A percentile compares a stretch with the other conserved stretches of the same genome.
Evolutionary conservation across 2,797 vertebrate genomes (phyloP).

Genomic region (Mormyrus hasselquistii): DNA sequence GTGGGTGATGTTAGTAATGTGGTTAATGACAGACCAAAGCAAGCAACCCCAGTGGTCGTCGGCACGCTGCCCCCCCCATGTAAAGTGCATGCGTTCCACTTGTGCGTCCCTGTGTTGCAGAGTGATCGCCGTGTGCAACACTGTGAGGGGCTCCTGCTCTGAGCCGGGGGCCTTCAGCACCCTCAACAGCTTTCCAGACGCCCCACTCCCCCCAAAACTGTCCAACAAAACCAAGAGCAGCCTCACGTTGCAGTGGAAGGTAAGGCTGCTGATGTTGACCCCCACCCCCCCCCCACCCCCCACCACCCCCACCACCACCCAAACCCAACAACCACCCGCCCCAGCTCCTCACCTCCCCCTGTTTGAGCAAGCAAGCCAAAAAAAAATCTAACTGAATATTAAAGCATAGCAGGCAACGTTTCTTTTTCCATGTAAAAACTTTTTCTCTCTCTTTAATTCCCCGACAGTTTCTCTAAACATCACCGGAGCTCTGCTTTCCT

Average conservation of each 20-base stretch:
- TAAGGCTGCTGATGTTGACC: no score
- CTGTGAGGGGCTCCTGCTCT: conserved; percentile 81
- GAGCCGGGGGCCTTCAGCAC: conserved; percentile 86
- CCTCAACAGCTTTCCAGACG: conserved; percentile 82
- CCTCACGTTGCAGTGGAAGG: no score
- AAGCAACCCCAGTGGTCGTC: not conserved
- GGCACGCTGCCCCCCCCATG: not conserved
- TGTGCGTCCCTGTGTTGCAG: conserved; percentile 53
- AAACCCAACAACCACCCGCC: not conserved
- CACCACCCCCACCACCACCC: no score
- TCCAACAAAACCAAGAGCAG: no score
- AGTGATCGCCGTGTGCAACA: conserved; percentile 81
- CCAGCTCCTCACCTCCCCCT: conserved; percentile 14
- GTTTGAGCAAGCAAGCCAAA: conserved; percentile 30
- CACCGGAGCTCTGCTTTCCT: not conserved
- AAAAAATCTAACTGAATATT: conserved; percentile 34
- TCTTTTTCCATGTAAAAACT: conserved; percentile 27
- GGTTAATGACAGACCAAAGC: not conserved
- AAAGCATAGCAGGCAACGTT: conserved; percentile 32
- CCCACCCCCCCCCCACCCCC: no score
- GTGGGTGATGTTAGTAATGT: not conserved
- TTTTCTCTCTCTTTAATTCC: conserved; percentile 16
- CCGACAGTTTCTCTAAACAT: conserved; percentile 12
- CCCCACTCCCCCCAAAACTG: conserved; percentile 78
- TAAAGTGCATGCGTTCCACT: not conserved